Evolutionary conservation across 2,888 invertebrate genomes (phyloP).

Genomic region (Corbicula japonica): DNA sequence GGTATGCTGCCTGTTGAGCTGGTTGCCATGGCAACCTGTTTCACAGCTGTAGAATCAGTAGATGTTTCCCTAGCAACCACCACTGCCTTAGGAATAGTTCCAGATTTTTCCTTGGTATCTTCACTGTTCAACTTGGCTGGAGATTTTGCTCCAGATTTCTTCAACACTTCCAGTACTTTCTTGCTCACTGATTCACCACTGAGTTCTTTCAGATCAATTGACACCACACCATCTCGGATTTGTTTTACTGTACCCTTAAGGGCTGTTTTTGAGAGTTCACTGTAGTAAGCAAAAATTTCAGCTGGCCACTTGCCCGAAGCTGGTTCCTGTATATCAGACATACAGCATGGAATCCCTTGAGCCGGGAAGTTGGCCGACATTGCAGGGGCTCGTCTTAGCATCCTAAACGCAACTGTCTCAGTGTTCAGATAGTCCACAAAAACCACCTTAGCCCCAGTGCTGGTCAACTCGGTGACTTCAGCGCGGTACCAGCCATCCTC

Average conservation of each 20-base stretch:
- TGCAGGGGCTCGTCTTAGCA: conserved; percentile 64
- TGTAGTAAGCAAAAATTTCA: conserved; percentile 47
- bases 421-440: conserved; percentile 84
- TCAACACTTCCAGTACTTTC: not conserved
- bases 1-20: conserved; percentile 1
- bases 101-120: not conserved
- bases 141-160: not conserved
- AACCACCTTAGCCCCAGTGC: conserved; percentile 53
- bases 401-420: conserved; percentile 57
- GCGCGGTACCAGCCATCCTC: conserved; percentile 77
- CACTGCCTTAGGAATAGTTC: not conserved
- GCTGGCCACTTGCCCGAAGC: conserved; percentile 34
- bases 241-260: conserved; percentile 42
- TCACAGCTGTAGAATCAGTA: not conserved
- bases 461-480: conserved; percentile 57
- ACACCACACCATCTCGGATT: conserved; percentile 14
- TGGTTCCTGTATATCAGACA: conserved; percentile 58
- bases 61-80: not conserved
- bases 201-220: conserved; percentile 29
- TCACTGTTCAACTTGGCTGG: no score
- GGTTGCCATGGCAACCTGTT: not conserved
- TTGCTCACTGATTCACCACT: conserved; percentile 21
- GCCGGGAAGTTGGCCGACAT: conserved; percentile 62
- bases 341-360: conserved; percentile 74
- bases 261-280: conserved; percentile 56